Conservation (phyloP, 2,888 invertebrate genomes). For the Serripes groenlandicus region DNA sequence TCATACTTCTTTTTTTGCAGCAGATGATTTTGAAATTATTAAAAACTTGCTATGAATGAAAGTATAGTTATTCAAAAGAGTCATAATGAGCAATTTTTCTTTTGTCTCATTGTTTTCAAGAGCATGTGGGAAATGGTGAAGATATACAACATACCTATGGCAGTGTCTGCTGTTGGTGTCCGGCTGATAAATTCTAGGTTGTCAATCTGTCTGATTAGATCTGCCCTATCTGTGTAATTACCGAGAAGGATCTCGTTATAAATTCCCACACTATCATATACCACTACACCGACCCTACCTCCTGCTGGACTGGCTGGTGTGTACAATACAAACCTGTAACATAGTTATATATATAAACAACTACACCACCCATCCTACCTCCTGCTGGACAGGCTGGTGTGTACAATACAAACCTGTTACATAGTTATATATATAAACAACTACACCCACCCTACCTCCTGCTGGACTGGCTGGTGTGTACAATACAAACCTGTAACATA, state of each 20-base stretch:
- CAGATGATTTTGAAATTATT: too few species aligned
- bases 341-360: too few species aligned
- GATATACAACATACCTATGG: slow-evolving; percentile 32
- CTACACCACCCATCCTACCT: neutral
- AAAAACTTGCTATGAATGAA: too few species aligned
- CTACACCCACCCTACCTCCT: too few species aligned
- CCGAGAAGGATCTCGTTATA: slow-evolving; percentile 30
- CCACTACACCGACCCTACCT: slow-evolving; percentile 40
- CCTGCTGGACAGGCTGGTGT: neutral
- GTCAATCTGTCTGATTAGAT: slow-evolving; percentile 19
- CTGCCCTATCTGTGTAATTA: slow-evolving; percentile 12
- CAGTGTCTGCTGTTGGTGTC: slow-evolving; percentile 32
- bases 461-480: too few species aligned
- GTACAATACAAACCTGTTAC: too few species aligned
- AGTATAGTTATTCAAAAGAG: too few species aligned
- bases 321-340: slow-evolving; percentile 34
- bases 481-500: too few species aligned
- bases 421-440: too few species aligned
- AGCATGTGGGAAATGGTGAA: neutral
- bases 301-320: neutral
- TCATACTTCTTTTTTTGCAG: too few species aligned
- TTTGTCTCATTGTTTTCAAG: too few species aligned
- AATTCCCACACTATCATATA: slow-evolving; percentile 35
- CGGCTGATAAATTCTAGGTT: slow-evolving; percentile 22
- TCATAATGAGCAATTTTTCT: too few species aligned